Percentiles rank a stretch among this genome's conserved stretches.
Evolutionary conservation across 2,888 invertebrate species (phyloP).

Genomic region (Mystacides longicornis): DNA sequence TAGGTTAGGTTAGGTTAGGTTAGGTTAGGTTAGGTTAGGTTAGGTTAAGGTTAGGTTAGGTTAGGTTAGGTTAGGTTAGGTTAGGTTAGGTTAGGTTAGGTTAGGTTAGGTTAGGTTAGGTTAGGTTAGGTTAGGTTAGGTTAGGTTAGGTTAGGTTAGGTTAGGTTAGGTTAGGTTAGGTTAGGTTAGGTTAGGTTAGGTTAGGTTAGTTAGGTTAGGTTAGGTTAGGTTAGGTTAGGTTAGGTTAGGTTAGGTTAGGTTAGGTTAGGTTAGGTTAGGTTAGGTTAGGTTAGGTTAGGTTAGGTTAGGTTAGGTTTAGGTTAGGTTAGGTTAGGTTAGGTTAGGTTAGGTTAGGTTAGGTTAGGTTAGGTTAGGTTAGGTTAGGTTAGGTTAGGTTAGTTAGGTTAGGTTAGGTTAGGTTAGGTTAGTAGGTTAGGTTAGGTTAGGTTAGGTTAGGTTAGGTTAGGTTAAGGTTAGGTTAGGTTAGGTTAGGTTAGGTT

Average conservation of each 20-base stretch:
- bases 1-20: slow-evolving; percentile 6
- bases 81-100: slow-evolving; percentile 14
- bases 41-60: slow-evolving; percentile 1
- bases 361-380: slow-evolving; percentile 27
- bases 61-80: not conserved
- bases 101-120: slow-evolving; percentile 20
- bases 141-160: slow-evolving; percentile 27
- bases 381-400: slow-evolving; percentile 26
- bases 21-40: slow-evolving; percentile 6
- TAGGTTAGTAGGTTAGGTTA: slow-evolving; percentile 25
- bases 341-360: slow-evolving; percentile 25
- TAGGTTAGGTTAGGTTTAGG: slow-evolving; percentile 49
- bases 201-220: slow-evolving; percentile 21
- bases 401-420: slow-evolving; percentile 26
- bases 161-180: slow-evolving; percentile 14
- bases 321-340: slow-evolving; percentile 42
- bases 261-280: slow-evolving; percentile 25
- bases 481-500: slow-evolving; percentile 26
- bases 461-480: slow-evolving; percentile 26
- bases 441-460: slow-evolving; percentile 26
- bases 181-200: slow-evolving; percentile 24
- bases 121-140: slow-evolving; percentile 27
- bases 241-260: slow-evolving; percentile 23
- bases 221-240: slow-evolving; percentile 16
- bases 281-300: slow-evolving; percentile 25